Evolutionary conservation across 2,113 vertebrate species (phyloP).

Genomic region (Cromileptes altivelis): DNA sequence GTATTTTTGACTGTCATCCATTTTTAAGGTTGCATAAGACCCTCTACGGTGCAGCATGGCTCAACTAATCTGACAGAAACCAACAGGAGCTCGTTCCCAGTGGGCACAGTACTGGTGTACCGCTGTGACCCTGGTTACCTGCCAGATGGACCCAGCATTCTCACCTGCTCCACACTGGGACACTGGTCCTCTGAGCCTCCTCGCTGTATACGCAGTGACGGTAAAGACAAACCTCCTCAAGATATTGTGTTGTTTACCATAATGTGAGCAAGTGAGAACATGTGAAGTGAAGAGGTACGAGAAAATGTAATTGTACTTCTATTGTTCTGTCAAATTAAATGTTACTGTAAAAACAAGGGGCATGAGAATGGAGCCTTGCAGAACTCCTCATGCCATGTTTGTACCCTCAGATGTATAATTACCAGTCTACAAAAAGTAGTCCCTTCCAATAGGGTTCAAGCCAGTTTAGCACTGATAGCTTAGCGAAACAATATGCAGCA

Average conservation of each 20-base stretch:
- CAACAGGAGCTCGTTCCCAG: constrained; percentile 77
- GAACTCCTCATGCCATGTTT: background rate
- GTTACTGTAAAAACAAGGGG: too few species aligned
- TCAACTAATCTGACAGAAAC: constrained; percentile 81
- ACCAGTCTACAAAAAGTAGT: background rate
- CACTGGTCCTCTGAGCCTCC: constrained; percentile 83
- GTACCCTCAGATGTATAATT: background rate
- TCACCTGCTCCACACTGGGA: constrained; percentile 75
- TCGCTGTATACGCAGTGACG: constrained; percentile 79
- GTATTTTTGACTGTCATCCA: background rate
- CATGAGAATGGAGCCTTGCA: background rate
- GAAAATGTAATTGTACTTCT: too few species aligned
- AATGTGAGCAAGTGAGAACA: constrained; percentile 6
- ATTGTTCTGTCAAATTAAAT: too few species aligned
- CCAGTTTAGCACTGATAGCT: background rate
- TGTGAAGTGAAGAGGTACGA: background rate
- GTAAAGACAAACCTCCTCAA: constrained; percentile 65
- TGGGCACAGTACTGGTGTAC: constrained; percentile 83
- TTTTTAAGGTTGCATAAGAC: constrained; percentile 76
- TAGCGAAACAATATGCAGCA: background rate
- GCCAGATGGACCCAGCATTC: constrained; percentile 75
- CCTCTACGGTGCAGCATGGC: constrained; percentile 75
- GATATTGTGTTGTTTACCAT: background rate
- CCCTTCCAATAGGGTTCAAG: background rate
- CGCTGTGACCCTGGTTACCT: constrained; percentile 81